These are phyloP conservation scores for Pavo muticus DNA, from an alignment of 2,113 vertebrate species.

Conservation along the genomic window DNA sequence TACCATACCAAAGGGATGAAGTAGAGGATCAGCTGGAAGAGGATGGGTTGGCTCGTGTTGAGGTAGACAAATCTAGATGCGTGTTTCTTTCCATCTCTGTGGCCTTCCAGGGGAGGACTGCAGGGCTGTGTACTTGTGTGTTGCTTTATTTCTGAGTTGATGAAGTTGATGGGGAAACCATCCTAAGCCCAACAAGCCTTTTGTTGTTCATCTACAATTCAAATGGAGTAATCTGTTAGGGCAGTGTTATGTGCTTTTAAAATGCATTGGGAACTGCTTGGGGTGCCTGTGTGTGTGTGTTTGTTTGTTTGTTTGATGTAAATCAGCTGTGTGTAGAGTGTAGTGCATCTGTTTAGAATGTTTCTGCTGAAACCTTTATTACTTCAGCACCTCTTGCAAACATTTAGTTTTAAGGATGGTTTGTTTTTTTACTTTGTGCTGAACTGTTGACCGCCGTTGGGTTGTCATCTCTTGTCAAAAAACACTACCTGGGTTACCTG, in stretches of 20 bases:
- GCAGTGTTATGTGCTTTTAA: neutral
- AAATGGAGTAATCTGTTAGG: neutral
- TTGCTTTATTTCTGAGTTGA: neutral
- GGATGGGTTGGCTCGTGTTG: neutral
- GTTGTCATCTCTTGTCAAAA: slow-evolving; percentile 48
- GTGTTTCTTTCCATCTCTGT: neutral
- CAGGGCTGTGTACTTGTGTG: neutral
- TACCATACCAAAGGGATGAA: neutral
- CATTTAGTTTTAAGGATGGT: neutral
- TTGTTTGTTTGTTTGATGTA: neutral
- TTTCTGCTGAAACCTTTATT: neutral
- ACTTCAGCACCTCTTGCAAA: neutral
- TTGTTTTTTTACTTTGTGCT: neutral
- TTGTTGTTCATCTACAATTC: slow-evolving; percentile 20
- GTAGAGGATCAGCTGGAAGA: neutral
- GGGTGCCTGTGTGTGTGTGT: neutral
- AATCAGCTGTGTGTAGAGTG: neutral
- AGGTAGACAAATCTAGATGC: neutral
- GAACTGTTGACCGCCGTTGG: slow-evolving; percentile 3
- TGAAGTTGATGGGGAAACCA: neutral
- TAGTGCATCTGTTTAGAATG: neutral
- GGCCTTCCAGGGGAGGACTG: neutral
- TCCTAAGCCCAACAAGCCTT: neutral
- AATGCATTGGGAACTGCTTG: neutral
- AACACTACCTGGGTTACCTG: slow-evolving; percentile 8